Conservation (phyloP, 1,140 invertebrate genomes). For the Holotrichia oblita region DNA sequence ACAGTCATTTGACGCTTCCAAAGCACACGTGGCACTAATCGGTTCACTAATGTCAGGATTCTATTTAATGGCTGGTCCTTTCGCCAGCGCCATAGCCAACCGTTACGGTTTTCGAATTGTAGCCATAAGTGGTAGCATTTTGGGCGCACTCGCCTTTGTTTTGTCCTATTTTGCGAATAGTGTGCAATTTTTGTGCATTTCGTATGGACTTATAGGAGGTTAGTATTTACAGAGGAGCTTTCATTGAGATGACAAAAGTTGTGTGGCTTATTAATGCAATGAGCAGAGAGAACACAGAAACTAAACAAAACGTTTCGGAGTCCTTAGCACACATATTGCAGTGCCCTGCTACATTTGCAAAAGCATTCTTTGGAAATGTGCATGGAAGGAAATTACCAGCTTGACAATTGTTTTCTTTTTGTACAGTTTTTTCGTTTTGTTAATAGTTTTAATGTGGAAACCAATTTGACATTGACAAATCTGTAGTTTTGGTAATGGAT, state of each 20-base stretch:
- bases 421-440: neutral
- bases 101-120: slow-evolving; percentile 90
- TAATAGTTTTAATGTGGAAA: slow-evolving; percentile 13
- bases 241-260: slow-evolving; percentile 32
- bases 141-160: slow-evolving; percentile 80
- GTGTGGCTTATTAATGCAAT: slow-evolving; percentile 6
- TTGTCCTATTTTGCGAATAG: slow-evolving; percentile 82
- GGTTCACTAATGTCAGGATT: slow-evolving; percentile 91
- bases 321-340: neutral
- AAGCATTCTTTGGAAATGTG: slow-evolving; percentile 24
- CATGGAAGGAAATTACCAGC: slow-evolving; percentile 6
- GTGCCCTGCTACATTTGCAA: neutral
- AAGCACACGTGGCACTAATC: slow-evolving; percentile 81
- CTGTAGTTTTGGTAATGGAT: too few species aligned
- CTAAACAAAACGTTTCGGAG: slow-evolving; percentile 23
- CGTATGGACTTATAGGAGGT: slow-evolving; percentile 90
- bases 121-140: slow-evolving; percentile 83
- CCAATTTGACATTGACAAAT: slow-evolving; percentile 31
- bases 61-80: slow-evolving; percentile 93
- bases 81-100: slow-evolving; percentile 87
- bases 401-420: slow-evolving; percentile 27
- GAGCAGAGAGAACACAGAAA: neutral
- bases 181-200: slow-evolving; percentile 81
- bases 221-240: slow-evolving; percentile 53
- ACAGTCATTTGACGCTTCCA: slow-evolving; percentile 66